Conservation (phyloP, 2,888 invertebrate genomes). For the Neoitamus cyanurus region DNA sequence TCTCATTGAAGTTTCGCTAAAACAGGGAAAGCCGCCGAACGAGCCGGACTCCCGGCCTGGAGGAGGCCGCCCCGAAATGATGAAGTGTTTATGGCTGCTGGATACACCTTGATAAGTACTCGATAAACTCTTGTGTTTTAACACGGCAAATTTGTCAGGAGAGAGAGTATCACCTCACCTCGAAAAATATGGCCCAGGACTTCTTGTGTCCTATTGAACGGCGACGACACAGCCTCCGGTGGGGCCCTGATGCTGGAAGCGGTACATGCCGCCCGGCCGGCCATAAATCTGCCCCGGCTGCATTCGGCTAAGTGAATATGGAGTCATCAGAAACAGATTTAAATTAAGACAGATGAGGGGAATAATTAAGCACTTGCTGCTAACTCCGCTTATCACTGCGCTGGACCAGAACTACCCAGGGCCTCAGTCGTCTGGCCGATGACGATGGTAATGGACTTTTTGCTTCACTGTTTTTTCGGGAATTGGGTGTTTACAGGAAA, state of each 20-base stretch:
- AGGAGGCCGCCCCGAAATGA: conserved; percentile 14
- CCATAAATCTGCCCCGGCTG: conserved; percentile 5
- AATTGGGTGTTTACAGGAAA: neutral
- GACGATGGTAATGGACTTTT: neutral
- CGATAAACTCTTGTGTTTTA: conserved; percentile 42
- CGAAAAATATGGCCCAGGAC: conserved; percentile 25
- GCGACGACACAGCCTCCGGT: neutral
- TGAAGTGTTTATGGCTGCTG: conserved; percentile 45
- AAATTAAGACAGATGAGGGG: conserved; percentile 5
- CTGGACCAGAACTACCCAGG: neutral
- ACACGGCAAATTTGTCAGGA: conserved; percentile 37
- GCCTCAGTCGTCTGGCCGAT: neutral
- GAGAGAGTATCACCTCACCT: neutral
- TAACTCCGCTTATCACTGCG: neutral
- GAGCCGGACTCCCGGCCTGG: neutral
- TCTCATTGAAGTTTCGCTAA: conserved; percentile 44
- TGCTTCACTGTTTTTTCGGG: neutral
- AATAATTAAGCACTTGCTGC: conserved; percentile 26
- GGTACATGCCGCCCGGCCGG: neutral
- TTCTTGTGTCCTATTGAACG: conserved; percentile 17
- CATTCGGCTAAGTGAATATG: conserved; percentile 31
- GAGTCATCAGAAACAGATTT: conserved; percentile 37
- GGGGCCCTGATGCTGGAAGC: neutral
- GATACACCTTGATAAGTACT: conserved; percentile 44
- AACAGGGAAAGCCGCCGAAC: conserved; percentile 40